Base-by-base conservation (phyloP, 2,888 invertebrate species). In the Tridacna gigas region DNA sequence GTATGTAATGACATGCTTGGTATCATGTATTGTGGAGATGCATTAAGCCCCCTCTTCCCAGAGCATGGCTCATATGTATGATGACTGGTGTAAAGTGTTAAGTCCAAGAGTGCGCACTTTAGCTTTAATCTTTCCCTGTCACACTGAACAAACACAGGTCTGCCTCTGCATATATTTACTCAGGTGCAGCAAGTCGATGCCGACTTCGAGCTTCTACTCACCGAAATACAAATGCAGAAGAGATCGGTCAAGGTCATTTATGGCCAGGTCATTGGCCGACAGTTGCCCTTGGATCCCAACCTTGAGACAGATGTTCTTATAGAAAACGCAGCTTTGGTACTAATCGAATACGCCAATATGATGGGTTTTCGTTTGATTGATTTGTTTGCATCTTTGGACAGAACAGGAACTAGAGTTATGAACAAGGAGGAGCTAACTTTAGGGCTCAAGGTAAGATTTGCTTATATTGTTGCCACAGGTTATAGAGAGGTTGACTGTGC, bases 301-400 rank as follows among this genome's bases (percentile, higher is more conserved):
- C 81, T 89, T 4, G 92, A 92, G 75, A 77, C 83, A 37, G 86
- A 82, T 12, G 86, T 92, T 0, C 74, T 91, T 18, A 87, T 91
- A 37, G 91, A 91, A 73, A 89, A 91, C 60, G 90, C 92, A 18
- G 86, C 90, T 9, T 75, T 91, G 37, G 89, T 91, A 0, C 84
- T 92, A 25, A 88, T 91, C 77, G 92, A 92, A 80, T 91, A 90
- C 65, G 90, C 90, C 13, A 87, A 88, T 51, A 48, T 92, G 63
- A 88, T 90, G 85, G 90, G 90, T 0, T 90, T 91, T 60, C 83
- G 92, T 12, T 83, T 92, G 13, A 84, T 91, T n/a, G 93, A 93
- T 77, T 81, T 93, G 13, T 92, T 93, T 69, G 74, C 89, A 18
- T 86, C 90, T n/a, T 84, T 93, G 79, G 92, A 92, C 83, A 90